These are phyloP conservation scores for Seira sanloemensis DNA, from an alignment of 2,888 invertebrate species.

Conservation along the genomic window DNA sequence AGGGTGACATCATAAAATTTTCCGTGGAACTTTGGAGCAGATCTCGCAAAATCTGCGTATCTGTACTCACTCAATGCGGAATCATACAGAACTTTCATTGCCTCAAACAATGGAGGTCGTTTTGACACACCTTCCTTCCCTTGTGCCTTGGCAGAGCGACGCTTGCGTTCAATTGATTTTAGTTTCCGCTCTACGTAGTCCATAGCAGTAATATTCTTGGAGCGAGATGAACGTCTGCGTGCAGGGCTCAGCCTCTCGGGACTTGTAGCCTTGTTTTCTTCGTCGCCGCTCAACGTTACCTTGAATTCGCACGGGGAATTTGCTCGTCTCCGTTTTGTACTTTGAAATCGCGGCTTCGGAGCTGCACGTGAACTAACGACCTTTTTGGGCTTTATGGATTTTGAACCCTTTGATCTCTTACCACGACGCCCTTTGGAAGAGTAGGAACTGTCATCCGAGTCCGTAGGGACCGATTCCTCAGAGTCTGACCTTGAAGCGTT, in stretches of 20 bases:
- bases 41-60: constrained; percentile 53
- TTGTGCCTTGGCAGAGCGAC: too few species aligned
- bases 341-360: background rate
- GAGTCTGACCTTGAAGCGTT: background rate
- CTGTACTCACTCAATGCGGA: constrained; percentile 69
- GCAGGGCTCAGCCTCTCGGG: background rate
- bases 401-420: too few species aligned
- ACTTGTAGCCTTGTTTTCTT: background rate
- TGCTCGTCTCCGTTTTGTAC: constrained; percentile 34
- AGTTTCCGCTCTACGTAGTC: background rate
- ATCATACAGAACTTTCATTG: constrained; percentile 70
- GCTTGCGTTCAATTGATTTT: too few species aligned
- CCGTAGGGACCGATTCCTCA: too few species aligned
- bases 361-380: too few species aligned
- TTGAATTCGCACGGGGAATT: constrained; percentile 68
- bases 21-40: constrained; percentile 64
- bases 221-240: background rate
- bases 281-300: background rate
- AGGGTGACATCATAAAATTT: constrained; percentile 73
- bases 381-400: too few species aligned
- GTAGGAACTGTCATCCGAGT: too few species aligned
- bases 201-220: background rate
- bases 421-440: too few species aligned
- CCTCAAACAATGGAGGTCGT: too few species aligned
- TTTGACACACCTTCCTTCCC: too few species aligned